A percentile compares a stretch with the other conserved stretches of the same genome.
Conservation (phyloP, 64 coral and sea anemone species). For the Stylophora pistillata region DNA sequence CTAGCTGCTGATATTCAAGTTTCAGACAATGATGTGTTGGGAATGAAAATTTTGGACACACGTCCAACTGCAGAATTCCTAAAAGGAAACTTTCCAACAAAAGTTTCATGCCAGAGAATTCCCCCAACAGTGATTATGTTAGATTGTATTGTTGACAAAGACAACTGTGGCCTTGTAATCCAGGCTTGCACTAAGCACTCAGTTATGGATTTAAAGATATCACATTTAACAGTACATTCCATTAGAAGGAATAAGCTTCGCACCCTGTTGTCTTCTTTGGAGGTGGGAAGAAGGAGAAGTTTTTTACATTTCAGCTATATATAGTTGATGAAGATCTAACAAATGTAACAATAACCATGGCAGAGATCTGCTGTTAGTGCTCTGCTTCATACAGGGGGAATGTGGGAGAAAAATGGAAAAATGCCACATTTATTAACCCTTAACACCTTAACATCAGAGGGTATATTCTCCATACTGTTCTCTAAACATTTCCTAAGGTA, state of each 20-base stretch:
- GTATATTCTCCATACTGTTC: no score
- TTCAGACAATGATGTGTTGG: slow-evolving; percentile 61
- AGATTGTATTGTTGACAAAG: slow-evolving; percentile 28
- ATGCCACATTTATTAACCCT: no score
- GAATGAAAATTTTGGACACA: slow-evolving; percentile 51
- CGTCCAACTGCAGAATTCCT: not conserved
- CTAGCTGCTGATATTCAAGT: slow-evolving; percentile 48
- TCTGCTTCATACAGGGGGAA: no score
- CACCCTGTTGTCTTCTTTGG: slow-evolving; percentile 34
- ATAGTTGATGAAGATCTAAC: no score
- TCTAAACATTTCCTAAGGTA: no score
- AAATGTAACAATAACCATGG: no score
- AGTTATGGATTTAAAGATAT: slow-evolving; percentile 53
- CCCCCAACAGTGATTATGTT: slow-evolving; percentile 43
- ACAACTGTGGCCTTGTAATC: slow-evolving; percentile 49
- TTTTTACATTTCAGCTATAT: no score
- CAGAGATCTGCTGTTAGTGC: no score
- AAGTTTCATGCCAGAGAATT: not conserved
- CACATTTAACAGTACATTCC: slow-evolving; percentile 7
- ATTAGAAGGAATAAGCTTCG: not conserved
- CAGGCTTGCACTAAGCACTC: slow-evolving; percentile 44
- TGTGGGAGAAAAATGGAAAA: no score
- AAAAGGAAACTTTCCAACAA: not conserved
- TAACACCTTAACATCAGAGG: no score
- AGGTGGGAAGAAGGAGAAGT: slow-evolving; percentile 3